A percentile compares a stretch with the other conserved stretches of the same genome.
phyloP scores from a whole-genome alignment of 2,888 invertebrate species.

The Pristionchus maxplancki region DNA sequence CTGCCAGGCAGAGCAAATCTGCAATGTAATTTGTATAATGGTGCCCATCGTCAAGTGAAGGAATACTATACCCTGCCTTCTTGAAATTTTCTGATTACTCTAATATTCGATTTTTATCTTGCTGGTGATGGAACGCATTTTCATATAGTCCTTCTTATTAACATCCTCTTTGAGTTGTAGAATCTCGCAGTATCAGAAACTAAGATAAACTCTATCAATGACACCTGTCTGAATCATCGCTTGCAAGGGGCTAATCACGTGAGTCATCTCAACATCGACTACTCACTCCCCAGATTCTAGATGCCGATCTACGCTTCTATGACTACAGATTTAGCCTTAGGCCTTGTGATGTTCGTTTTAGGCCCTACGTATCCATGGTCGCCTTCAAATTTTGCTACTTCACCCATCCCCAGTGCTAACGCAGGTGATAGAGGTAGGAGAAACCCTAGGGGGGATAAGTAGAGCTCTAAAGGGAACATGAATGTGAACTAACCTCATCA shows the following conservation, averaged over 20 bases:
- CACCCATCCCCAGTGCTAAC: too few species aligned
- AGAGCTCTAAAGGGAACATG: background rate
- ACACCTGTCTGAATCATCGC: background rate
- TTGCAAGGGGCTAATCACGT: background rate
- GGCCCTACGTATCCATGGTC: too few species aligned
- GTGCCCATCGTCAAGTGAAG: too few species aligned
- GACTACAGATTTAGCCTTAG: too few species aligned
- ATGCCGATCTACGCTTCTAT: background rate
- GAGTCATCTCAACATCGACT: background rate
- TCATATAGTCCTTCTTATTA: too few species aligned
- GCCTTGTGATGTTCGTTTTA: background rate
- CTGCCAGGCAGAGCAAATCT: background rate
- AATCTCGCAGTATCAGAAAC: too few species aligned
- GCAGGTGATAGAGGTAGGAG: background rate
- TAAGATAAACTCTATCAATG: background rate
- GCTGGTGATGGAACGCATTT: too few species aligned
- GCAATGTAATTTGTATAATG: background rate
- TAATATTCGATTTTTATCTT: too few species aligned
- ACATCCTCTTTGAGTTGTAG: too few species aligned
- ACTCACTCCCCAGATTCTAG: background rate
- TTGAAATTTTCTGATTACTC: too few species aligned
- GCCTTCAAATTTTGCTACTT: background rate
- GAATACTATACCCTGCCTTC: too few species aligned
- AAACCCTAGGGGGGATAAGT: background rate
- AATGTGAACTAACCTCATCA: background rate